Base-by-base conservation (phyloP, 2,888 invertebrate species). In the Gymnocheta viridis region DNA sequence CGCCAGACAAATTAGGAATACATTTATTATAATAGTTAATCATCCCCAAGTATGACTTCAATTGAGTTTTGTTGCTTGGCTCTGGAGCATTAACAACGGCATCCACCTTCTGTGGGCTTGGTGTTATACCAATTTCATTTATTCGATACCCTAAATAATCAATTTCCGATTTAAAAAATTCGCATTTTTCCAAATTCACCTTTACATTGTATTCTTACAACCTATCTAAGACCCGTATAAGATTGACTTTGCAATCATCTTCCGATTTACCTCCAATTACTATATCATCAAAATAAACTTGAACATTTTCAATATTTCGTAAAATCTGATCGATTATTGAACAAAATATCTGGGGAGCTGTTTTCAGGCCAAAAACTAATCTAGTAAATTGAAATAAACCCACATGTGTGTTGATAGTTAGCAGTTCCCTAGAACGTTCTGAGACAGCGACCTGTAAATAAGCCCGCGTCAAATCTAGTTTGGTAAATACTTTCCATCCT, bases 281-380 rank as follows among this genome's bases (percentile, higher is more conserved):
- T 14, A 85, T 82, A 29, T 85, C 82, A 78, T 86, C 82, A 14
- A 85, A 51, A 69, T 84, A 86, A 22, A 79, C 76, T 2, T 19
- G 22, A 10, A 83, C 79, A 17, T 67, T 14, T 19, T 78, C 24
- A 24, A 82, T 27, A 1, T 22, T 47, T 5, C 27, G n/a, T 14
- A 80, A 69, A 17, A 82, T 51, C 3, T 5, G 24, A 14, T 62
- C 62, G 3, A 62, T 41, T 9, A 62, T 0, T 0, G 62, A 41
- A 22, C 62, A 62, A 62, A 62, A 62, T 4, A 41, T 62, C 9
- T 62, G 41, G 1, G 80, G 84, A 27, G 78, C 85, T 2, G 66
- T 62, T n/a, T 67, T 54, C 4, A 83, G 24, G 14, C 69, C 82
- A 58, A 84, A 83, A n/a, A 76, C 88, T n/a, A 86, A 67, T 22